Percentiles rank a stretch among this genome's conserved stretches.
phyloP scores from a whole-genome alignment of 2,888 invertebrate genomes.

The Mantis religiosa region DNA sequence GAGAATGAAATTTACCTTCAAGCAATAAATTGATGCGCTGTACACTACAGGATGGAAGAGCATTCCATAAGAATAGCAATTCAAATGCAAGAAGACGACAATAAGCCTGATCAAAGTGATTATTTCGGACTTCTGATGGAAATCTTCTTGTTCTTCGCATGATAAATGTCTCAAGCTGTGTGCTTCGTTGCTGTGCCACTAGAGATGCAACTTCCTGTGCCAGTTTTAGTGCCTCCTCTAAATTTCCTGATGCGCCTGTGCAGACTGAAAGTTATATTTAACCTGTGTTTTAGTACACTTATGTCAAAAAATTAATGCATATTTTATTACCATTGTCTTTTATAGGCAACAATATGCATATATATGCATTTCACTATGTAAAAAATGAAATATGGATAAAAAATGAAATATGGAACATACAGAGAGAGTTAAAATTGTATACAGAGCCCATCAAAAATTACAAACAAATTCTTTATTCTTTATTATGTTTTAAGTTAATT shows the following conservation, averaged over 20 bases:
- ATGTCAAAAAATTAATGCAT: no score
- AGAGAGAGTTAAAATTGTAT: no score
- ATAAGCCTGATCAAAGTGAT: constrained; percentile 37
- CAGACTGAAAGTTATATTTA: constrained; percentile 42
- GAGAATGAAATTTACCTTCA: constrained; percentile 40
- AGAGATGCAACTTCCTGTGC: constrained; percentile 44
- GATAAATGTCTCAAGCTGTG: constrained; percentile 42
- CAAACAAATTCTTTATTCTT: neutral
- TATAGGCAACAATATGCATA: no score
- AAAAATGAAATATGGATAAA: no score
- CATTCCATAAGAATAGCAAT: constrained; percentile 65
- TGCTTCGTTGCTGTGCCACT: constrained; percentile 41
- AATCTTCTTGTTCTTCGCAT: constrained; percentile 39
- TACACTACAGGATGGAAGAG: constrained; percentile 53
- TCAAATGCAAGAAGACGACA: constrained; percentile 60
- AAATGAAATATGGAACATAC: no score
- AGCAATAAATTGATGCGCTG: constrained; percentile 45
- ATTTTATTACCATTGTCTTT: no score
- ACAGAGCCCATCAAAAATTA: neutral
- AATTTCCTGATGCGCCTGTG: constrained; percentile 47
- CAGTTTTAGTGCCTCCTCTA: constrained; percentile 41
- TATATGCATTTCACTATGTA: no score
- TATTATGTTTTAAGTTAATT: neutral
- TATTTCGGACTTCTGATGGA: constrained; percentile 11
- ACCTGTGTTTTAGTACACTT: no score